phyloP scores from a whole-genome alignment of 2,113 vertebrate genomes.

The Phyllopteryx taeniolatus region DNA sequence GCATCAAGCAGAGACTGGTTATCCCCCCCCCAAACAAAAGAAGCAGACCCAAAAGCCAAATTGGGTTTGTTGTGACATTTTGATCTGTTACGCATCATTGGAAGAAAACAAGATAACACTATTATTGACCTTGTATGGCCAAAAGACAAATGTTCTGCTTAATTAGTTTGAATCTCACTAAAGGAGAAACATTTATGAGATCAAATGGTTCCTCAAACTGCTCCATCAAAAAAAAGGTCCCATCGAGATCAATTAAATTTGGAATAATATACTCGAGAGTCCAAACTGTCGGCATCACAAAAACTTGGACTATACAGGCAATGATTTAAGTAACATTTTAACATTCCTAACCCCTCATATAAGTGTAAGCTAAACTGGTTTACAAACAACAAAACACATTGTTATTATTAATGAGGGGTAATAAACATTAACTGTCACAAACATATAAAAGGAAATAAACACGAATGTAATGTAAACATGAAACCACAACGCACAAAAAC shows the following conservation, averaged over 20 bases:
- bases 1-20: constrained; percentile 37
- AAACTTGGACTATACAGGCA: neutral
- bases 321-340: neutral
- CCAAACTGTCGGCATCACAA: neutral
- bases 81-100: constrained; percentile 20
- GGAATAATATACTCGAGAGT: neutral
- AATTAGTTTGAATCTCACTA: constrained; percentile 16
- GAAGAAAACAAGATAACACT: constrained; percentile 16
- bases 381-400: neutral
- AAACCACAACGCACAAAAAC: neutral
- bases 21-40: constrained; percentile 43
- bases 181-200: constrained; percentile 1
- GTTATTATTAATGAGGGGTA: neutral
- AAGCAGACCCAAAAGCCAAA: constrained; percentile 28
- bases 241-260: neutral
- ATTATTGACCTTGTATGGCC: constrained; percentile 25
- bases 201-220: neutral
- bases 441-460: neutral
- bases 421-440: neutral
- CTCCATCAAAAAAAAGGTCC: neutral
- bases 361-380: neutral
- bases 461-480: neutral
- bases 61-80: constrained; percentile 26
- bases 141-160: constrained; percentile 24
- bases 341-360: neutral